These are phyloP conservation scores for Tokudaia tokunoshimensis DNA, from an alignment of 2,797 vertebrate genomes.

Conservation along the genomic window DNA sequence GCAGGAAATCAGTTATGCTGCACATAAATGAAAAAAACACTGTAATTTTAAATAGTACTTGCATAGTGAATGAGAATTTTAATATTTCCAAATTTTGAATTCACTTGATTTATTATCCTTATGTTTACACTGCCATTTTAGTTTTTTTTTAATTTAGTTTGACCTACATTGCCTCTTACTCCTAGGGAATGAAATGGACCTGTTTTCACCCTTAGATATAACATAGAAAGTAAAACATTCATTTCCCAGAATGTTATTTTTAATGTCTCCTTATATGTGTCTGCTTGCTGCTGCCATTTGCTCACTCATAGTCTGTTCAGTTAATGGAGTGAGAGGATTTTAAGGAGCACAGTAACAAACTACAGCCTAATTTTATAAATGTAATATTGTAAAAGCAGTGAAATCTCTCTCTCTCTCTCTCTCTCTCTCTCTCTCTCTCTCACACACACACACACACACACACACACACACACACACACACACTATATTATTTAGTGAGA, in stretches of 20 bases:
- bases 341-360: conserved; percentile 17
- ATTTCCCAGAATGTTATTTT: conserved; percentile 47
- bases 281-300: not conserved
- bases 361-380: conserved; percentile 71
- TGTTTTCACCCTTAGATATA: not conserved
- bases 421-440: no score
- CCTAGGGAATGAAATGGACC: not conserved
- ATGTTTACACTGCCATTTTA: conserved; percentile 49
- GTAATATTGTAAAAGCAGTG: conserved; percentile 71
- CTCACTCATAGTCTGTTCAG: conserved; percentile 41
- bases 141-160: conserved; percentile 23
- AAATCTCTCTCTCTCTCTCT: not conserved
- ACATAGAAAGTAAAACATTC: conserved; percentile 32
- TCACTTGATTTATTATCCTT: conserved; percentile 73
- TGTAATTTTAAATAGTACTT: conserved; percentile 75
- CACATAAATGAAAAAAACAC: conserved; percentile 75
- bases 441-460: not conserved
- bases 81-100: conserved; percentile 65
- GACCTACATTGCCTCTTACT: conserved; percentile 52
- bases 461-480: conserved; percentile 9
- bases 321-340: conserved; percentile 60
- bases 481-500: conserved; percentile 64
- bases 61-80: conserved; percentile 77
- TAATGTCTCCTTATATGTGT: conserved; percentile 44
- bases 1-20: conserved; percentile 78